Conservation (phyloP, 2,113 vertebrate genomes). For the Sinocyclocheilus anophthalmus region DNA sequence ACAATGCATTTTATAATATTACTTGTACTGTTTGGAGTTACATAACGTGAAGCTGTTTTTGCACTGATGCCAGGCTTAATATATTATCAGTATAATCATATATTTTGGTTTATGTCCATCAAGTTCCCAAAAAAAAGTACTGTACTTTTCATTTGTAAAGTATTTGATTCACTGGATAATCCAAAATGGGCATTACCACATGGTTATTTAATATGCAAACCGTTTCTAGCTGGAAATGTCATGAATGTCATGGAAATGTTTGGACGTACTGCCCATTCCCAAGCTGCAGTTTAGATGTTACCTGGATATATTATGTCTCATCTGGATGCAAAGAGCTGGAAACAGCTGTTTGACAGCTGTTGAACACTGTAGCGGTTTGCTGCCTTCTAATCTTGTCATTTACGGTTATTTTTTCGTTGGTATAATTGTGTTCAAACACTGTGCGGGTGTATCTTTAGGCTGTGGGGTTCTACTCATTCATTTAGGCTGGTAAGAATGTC, state of each 20-base stretch:
- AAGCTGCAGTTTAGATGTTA: background rate
- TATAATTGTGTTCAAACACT: slow-evolving; percentile 14
- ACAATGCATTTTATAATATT: background rate
- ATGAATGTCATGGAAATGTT: background rate
- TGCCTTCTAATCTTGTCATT: background rate
- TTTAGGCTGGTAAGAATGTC: slow-evolving; percentile 23
- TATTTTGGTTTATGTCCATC: slow-evolving; percentile 2
- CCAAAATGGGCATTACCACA: background rate
- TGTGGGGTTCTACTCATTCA: slow-evolving; percentile 20
- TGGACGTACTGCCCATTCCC: background rate
- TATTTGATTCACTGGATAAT: background rate
- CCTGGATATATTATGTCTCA: background rate
- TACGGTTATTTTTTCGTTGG: background rate
- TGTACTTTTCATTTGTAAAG: background rate
- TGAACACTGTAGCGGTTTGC: background rate
- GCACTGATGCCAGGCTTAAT: background rate
- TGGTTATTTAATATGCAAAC: background rate
- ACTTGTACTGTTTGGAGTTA: background rate
- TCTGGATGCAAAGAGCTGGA: background rate
- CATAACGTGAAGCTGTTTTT: background rate
- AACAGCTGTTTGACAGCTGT: slow-evolving; percentile 29
- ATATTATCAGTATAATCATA: background rate
- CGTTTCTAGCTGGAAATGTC: background rate
- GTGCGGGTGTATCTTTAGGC: slow-evolving; percentile 28
- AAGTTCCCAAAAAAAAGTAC: background rate